These are phyloP conservation scores for Tethya wilhelma DNA, from an alignment of 37 sponge, comb jelly and placozoan species.

Conservation along the genomic window DNA sequence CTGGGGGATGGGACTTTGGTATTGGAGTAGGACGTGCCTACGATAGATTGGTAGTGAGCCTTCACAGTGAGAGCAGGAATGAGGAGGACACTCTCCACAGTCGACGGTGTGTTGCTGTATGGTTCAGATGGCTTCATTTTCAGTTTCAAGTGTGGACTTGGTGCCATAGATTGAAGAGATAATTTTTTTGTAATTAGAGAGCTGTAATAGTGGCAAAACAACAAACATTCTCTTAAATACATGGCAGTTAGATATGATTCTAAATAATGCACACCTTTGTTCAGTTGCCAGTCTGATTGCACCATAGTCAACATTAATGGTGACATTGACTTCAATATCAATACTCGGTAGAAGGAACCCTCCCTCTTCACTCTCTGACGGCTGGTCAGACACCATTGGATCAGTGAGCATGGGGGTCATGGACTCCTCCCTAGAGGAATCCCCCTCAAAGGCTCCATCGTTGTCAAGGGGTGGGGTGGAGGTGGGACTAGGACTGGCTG, in stretches of 20 bases:
- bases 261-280: conserved; percentile 25
- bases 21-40: conserved; percentile 31
- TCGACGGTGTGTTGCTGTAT: no score
- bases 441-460: neutral
- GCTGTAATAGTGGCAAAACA: no score
- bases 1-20: neutral
- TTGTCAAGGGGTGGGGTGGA: neutral
- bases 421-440: neutral
- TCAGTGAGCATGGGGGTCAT: neutral
- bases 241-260: no score
- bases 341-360: conserved; percentile 37
- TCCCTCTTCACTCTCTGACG: neutral
- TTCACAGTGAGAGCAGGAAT: conserved; percentile 69
- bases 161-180: no score
- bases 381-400: neutral
- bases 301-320: conserved; percentile 73
- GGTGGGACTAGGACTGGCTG: neutral
- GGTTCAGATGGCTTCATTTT: no score
- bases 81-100: conserved; percentile 38
- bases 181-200: no score
- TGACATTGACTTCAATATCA: conserved; percentile 69
- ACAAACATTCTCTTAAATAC: no score
- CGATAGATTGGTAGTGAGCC: conserved; percentile 72
- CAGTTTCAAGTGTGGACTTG: no score
- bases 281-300: conserved; percentile 47